Base-by-base conservation (phyloP, 2,113 vertebrate genomes). In the Anhinga rufa region DNA sequence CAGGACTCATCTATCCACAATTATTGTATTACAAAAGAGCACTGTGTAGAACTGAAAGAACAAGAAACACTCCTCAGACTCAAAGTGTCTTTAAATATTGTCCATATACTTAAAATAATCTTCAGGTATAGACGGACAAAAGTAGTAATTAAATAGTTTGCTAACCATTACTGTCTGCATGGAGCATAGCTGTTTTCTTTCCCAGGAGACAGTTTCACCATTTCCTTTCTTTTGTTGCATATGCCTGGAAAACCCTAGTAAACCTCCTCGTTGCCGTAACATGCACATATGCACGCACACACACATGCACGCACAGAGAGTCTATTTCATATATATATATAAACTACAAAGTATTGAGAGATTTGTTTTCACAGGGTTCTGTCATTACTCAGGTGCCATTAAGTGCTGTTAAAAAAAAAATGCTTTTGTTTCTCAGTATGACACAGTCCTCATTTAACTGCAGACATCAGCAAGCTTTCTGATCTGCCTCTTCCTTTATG, bases 271-370 rank as follows among this genome's bases (percentile, higher is more conserved):
- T 17, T 55, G 38, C 31, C 7, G 1, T 88, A 62, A 51, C 22
- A 38, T 0, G 0, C 18, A 64, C 20, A 36, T 2, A 2, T 52
- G 32, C 17, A 16, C 2, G 22, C 34, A 36, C 4, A 5, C 34
- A 25, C 10, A 9, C 57, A n/a, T n/a, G 34, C 34, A 60, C 5
- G 10, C 15, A 61, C 22, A 61, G 5, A 57, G 31, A 20, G 15
- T 48, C 57, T 71, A 22, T 21, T 89, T 65, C n/a, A n/a, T 60
- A 28, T 29, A 14, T 9, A 7, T 22, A 31, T 25, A 31, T 11
- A n/a, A 44, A n/a, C 26, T 15, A 22, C 9, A 26, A 71, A 69
- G 19, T 19, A 40, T n/a, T 2, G 8, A 49, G 12, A 9, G 11
- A 31, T 77, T 93, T 65, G 3, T 72, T 54, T 21, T 77, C 51